A percentile compares a stretch with the other conserved stretches of the same genome.
These are phyloP conservation scores for Gymnobelideus leadbeateri DNA, from an alignment of 2,113 vertebrate genomes.

Conservation along the genomic window DNA sequence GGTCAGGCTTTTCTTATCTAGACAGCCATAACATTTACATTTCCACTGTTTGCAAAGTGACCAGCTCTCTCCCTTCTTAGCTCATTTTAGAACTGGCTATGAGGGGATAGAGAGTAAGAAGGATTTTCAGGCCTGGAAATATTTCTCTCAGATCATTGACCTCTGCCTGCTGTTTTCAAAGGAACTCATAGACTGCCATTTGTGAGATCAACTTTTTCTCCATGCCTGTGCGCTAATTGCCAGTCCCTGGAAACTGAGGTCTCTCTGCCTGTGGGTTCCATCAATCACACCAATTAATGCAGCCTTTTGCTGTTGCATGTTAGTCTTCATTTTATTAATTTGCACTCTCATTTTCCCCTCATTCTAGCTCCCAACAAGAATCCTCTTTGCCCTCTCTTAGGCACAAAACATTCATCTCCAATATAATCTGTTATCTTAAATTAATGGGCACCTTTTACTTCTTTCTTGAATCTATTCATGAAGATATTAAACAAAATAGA, in stretches of 20 bases:
- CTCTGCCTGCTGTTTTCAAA: neutral
- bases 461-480: conserved; percentile 55
- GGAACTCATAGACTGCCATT: neutral
- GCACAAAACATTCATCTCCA: conserved; percentile 47
- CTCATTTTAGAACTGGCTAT: neutral
- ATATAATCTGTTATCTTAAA: conserved; percentile 57
- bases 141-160: neutral
- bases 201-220: neutral
- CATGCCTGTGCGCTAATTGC: neutral
- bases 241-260: neutral
- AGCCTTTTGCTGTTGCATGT: neutral
- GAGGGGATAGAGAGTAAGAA: neutral
- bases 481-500: conserved; percentile 65
- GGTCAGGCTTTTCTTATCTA: neutral
- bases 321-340: neutral
- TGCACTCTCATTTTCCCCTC: neutral
- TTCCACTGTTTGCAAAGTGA: neutral
- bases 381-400: conserved; percentile 48
- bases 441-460: conserved; percentile 25
- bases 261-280: too few species aligned
- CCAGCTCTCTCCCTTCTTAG: neutral
- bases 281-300: neutral
- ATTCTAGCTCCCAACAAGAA: conserved; percentile 5
- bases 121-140: neutral
- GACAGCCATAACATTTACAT: neutral